Conservation (phyloP, 2,888 invertebrate species). For the Acronicta aceris region DNA sequence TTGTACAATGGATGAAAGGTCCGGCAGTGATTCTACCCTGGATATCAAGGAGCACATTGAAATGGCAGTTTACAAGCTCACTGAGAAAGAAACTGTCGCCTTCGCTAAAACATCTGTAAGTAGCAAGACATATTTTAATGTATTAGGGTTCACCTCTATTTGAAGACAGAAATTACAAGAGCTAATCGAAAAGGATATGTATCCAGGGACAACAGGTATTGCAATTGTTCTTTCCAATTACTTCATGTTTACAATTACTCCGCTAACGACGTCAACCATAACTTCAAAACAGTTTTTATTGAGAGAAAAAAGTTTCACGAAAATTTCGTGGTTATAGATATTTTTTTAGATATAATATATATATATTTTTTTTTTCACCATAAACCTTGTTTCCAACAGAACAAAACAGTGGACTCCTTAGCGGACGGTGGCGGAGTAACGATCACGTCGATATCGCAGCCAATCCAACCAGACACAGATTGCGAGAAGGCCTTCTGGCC, state of each 20-base stretch:
- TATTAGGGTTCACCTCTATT: no score
- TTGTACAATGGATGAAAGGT: slow-evolving; percentile 71
- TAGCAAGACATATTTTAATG: not conserved
- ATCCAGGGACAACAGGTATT: no score
- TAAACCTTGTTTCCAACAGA: slow-evolving; percentile 58
- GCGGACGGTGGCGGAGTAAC: slow-evolving; percentile 67
- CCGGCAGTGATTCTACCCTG: slow-evolving; percentile 60
- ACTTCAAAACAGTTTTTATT: no score
- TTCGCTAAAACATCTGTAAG: slow-evolving; percentile 74
- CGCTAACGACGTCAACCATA: no score
- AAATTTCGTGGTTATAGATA: no score
- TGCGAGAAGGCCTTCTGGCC: slow-evolving; percentile 85
- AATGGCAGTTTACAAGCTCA: slow-evolving; percentile 73
- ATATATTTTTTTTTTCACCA: not conserved
- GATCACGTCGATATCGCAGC: slow-evolving; percentile 63
- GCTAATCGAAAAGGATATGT: no score
- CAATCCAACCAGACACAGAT: slow-evolving; percentile 62
- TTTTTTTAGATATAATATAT: no score
- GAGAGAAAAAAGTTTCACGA: no score
- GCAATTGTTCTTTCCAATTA: no score
- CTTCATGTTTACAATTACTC: no score
- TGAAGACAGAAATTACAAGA: no score
- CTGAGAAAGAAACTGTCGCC: slow-evolving; percentile 79
- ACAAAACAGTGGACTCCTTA: slow-evolving; percentile 65
- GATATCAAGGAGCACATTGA: slow-evolving; percentile 76